Conservation (phyloP, 2,888 invertebrate species). For the Slavum lentiscoides region DNA sequence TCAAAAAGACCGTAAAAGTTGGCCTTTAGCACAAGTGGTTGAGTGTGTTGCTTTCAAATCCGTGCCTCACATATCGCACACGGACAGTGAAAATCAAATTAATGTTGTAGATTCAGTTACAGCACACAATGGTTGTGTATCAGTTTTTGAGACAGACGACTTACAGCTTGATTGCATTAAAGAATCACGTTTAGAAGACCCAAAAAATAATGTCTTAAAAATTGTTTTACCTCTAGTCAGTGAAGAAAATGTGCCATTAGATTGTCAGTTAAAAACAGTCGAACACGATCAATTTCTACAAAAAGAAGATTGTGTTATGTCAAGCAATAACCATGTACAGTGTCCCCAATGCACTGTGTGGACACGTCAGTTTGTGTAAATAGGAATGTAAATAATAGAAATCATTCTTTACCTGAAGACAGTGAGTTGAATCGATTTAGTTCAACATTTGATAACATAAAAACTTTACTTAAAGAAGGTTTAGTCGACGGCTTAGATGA, state of each 20-base stretch:
- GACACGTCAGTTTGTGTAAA: constrained; percentile 5
- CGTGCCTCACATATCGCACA: constrained; percentile 8
- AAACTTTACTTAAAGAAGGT: constrained; percentile 73
- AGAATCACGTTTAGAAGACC: neutral
- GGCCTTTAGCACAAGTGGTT: constrained; percentile 42
- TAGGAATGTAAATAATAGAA: constrained; percentile 38
- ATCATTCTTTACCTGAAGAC: constrained; percentile 38
- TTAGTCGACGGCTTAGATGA: constrained; percentile 64
- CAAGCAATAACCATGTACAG: constrained; percentile 15
- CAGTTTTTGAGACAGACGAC: neutral
- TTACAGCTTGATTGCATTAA: constrained; percentile 5
- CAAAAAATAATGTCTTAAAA: constrained; percentile 41
- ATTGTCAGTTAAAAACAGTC: neutral
- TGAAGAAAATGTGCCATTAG: constrained; percentile 45
- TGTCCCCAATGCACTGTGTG: constrained; percentile 14
- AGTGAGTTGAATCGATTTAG: constrained; percentile 72
- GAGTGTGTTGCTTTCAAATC: constrained; percentile 38
- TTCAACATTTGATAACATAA: constrained; percentile 77
- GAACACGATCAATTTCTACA: neutral
- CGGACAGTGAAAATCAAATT: constrained; percentile 6
- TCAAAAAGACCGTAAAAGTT: constrained; percentile 40
- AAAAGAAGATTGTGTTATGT: constrained; percentile 1
- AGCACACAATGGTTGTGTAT: constrained; percentile 25
- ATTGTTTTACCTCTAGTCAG: constrained; percentile 50
- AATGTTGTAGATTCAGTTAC: neutral